Evolutionary conservation across 2,797 vertebrate species (phyloP).

Genomic region (Hydrolagus colliei): DNA sequence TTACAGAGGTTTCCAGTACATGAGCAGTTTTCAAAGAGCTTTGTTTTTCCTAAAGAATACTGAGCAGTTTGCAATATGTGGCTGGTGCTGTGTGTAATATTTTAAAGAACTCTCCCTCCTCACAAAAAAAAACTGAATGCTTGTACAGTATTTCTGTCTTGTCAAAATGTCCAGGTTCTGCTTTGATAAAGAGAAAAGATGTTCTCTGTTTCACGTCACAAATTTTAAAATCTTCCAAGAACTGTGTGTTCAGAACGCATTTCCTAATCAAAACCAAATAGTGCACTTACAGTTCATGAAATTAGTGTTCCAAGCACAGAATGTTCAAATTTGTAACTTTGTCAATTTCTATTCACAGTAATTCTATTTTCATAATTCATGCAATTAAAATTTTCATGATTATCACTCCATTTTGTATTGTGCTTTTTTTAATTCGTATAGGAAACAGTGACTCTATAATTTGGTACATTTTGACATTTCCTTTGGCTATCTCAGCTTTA

Average conservation of each 20-base stretch:
- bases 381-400: conserved; percentile 15
- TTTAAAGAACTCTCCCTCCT: no score
- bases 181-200: background rate
- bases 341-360: background rate
- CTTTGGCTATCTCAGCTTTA: background rate
- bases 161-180: background rate
- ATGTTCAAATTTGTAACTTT: background rate
- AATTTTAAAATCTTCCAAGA: background rate
- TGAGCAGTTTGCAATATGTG: background rate
- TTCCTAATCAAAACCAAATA: background rate
- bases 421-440: background rate
- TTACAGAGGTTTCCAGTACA: conserved; percentile 8
- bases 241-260: background rate
- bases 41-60: background rate
- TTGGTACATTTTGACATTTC: background rate
- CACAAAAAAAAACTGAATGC: background rate
- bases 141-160: background rate
- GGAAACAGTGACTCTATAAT: background rate
- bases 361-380: conserved; percentile 27
- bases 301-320: background rate
- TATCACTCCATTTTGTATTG: background rate
- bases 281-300: background rate
- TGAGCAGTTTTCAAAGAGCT: background rate
- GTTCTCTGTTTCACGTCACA: background rate
- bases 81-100: background rate